Evolutionary conservation across 2,797 vertebrate genomes (phyloP).

Genomic region (Sebastes itinus): DNA sequence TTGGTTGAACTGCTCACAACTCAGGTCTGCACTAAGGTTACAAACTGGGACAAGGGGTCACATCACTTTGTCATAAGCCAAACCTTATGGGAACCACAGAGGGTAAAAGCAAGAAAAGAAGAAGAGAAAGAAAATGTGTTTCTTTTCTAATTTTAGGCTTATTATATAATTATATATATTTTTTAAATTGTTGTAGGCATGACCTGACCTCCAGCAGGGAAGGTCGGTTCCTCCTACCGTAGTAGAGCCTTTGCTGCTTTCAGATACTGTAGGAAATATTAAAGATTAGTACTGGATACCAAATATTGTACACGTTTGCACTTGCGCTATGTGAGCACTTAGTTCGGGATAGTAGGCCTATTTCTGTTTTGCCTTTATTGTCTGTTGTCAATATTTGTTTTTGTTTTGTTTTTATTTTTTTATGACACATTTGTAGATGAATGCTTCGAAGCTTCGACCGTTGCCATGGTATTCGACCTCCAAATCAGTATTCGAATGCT

Average conservation of each 20-base stretch:
- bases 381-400: neutral
- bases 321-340: neutral
- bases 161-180: no score
- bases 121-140: neutral
- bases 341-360: neutral
- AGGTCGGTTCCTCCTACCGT: slow-evolving; percentile 10
- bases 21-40: neutral
- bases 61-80: neutral
- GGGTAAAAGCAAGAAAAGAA: neutral
- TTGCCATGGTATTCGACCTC: no score
- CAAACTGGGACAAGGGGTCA: neutral
- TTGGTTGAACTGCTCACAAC: neutral
- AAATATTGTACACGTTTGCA: neutral
- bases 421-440: no score
- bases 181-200: no score
- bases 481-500: no score
- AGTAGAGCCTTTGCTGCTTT: slow-evolving; percentile 15
- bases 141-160: neutral
- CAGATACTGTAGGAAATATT: neutral
- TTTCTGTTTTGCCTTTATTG: neutral
- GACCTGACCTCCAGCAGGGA: slow-evolving; percentile 3
- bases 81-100: neutral
- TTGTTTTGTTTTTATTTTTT: no score
- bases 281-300: no score
- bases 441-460: no score